A percentile compares a stretch with the other conserved stretches of the same genome.
phyloP scores from a whole-genome alignment of 2,113 vertebrate species.

The Protobothrops mucrosquamatus region DNA sequence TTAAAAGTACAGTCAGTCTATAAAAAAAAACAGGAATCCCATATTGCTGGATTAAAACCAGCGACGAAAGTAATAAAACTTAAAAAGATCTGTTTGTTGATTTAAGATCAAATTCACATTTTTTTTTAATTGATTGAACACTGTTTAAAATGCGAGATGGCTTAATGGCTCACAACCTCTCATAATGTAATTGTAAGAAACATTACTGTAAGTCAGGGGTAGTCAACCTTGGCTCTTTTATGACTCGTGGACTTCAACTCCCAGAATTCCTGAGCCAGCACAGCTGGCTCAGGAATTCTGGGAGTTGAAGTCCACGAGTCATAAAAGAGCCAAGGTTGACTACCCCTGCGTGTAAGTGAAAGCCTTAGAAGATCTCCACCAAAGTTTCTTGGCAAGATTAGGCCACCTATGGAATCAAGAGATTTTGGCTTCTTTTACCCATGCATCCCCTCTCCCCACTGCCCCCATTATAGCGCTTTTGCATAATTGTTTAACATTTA shows the following conservation, averaged over 20 bases:
- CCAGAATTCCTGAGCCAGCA: no score
- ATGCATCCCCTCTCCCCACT: not conserved
- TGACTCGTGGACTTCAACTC: no score
- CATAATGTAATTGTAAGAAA: not conserved
- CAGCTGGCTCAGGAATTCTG: no score
- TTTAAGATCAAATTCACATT: conserved; percentile 32
- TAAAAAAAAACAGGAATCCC: conserved; percentile 39
- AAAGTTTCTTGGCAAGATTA: conserved; percentile 22
- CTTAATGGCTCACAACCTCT: not conserved
- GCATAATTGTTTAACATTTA: not conserved
- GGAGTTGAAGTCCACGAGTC: no score
- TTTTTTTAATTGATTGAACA: conserved; percentile 4
- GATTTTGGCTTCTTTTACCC: conserved; percentile 32
- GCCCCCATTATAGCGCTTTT: not conserved
- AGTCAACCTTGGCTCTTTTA: no score
- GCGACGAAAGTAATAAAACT: conserved; percentile 9
- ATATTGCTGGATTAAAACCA: conserved; percentile 27
- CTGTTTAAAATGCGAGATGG: conserved; percentile 32
- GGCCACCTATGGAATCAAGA: conserved; percentile 37
- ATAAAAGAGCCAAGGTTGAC: no score
- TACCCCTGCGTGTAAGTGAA: not conserved
- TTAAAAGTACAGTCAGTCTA: conserved; percentile 9
- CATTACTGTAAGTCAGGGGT: not conserved
- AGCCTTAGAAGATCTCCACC: conserved; percentile 21
- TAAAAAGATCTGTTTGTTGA: conserved; percentile 8